phyloP scores from a whole-genome alignment of 2,113 vertebrate species.

The Caranx melampygus region DNA sequence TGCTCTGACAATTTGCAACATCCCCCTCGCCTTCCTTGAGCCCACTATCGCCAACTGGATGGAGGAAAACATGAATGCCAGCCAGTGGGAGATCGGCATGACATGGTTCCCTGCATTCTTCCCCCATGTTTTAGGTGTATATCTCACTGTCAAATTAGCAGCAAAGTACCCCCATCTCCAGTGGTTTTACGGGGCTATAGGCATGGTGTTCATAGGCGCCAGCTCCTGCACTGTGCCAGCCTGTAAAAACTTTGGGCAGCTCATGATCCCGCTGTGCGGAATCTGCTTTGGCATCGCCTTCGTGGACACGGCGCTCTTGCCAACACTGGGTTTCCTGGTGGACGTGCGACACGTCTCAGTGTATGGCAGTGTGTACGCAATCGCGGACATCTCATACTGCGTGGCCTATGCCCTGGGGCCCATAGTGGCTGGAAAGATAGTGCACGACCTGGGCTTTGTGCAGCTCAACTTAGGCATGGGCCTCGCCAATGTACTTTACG shows the following conservation, averaged over 20 bases:
- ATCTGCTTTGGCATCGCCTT: slow-evolving; percentile 98
- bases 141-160: slow-evolving; percentile 91
- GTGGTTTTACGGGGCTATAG: slow-evolving; percentile 96
- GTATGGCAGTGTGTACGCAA: slow-evolving; percentile 97
- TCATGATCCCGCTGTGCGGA: slow-evolving; percentile 93
- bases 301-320: slow-evolving; percentile 96
- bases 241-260: slow-evolving; percentile 92
- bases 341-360: slow-evolving; percentile 96
- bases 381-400: slow-evolving; percentile 97
- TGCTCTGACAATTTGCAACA: slow-evolving; percentile 94
- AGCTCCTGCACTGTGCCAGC: slow-evolving; percentile 95
- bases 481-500: slow-evolving; percentile 94
- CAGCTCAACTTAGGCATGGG: slow-evolving; percentile 98
- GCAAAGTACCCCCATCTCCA: slow-evolving; percentile 93
- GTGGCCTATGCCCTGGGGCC: slow-evolving; percentile 96
- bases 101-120: slow-evolving; percentile 97
- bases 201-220: slow-evolving; percentile 95
- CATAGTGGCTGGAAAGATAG: slow-evolving; percentile 93
- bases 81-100: slow-evolving; percentile 94
- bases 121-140: slow-evolving; percentile 95
- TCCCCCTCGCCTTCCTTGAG: slow-evolving; percentile 96
- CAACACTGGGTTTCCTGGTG: slow-evolving; percentile 95
- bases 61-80: slow-evolving; percentile 91
- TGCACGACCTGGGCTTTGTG: slow-evolving; percentile 93
- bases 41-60: slow-evolving; percentile 98